Percentiles rank a stretch among this genome's conserved stretches.
phyloP scores from a whole-genome alignment of 1,140 invertebrate genomes.

The Musca domestica region DNA sequence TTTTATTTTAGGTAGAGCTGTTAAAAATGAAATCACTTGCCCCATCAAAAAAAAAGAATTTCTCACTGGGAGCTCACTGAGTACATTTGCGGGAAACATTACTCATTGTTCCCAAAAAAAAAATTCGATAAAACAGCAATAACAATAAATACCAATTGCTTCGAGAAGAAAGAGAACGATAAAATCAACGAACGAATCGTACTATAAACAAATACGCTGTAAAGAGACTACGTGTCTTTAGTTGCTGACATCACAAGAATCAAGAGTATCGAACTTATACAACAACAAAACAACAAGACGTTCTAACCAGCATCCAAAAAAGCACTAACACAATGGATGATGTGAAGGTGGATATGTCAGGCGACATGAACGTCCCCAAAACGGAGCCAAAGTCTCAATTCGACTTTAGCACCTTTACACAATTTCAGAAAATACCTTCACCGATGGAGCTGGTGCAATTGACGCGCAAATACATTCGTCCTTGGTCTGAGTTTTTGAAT shows the following conservation, averaged over 20 bases:
- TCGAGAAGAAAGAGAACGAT: too few relatives aligned
- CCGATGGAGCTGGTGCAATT: slow-evolving; percentile 39
- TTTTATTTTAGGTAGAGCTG: too few relatives aligned
- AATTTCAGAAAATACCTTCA: slow-evolving; percentile 36
- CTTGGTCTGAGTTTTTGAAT: slow-evolving; percentile 56
- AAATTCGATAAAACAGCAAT: too few relatives aligned
- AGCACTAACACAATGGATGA: slow-evolving; percentile 26
- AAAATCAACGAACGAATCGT: background rate
- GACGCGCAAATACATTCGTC: slow-evolving; percentile 52
- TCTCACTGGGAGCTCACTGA: too few relatives aligned
- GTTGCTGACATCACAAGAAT: slow-evolving; percentile 8
- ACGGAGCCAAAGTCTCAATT: slow-evolving; percentile 29
- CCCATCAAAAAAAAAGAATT: too few relatives aligned
- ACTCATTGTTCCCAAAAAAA: too few relatives aligned
- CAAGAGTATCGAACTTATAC: background rate
- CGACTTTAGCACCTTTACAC: slow-evolving; percentile 36
- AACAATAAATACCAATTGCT: too few relatives aligned
- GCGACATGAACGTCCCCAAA: slow-evolving; percentile 46
- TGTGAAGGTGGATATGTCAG: slow-evolving; percentile 42
- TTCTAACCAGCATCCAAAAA: background rate
- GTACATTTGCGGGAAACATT: too few relatives aligned
- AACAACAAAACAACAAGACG: background rate
- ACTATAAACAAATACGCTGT: background rate
- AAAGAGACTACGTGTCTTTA: slow-evolving; percentile 6
- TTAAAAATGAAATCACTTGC: too few relatives aligned